Base-by-base conservation (phyloP, 1,140 invertebrate genomes). In the Papilio polyxenes region DNA sequence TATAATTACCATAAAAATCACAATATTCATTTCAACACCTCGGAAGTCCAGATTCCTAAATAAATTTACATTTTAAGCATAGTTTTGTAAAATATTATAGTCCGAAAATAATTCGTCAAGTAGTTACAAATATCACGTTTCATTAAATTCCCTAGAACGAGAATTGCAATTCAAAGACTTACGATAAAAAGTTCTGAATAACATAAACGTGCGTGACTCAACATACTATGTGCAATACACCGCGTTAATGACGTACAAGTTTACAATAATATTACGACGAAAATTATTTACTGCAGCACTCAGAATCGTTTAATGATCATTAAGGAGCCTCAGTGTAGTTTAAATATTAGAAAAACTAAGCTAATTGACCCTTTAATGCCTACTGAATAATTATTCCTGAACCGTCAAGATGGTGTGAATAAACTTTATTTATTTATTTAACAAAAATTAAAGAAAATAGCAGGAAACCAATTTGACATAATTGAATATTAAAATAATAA, bases 111-210 rank as follows among this genome's bases (percentile, higher is more conserved):
- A 59, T 9, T 56, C 4, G 8, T 59, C 8, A 20, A 59, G 17
- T 31, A 65, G 4, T 31, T 65, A 65, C 23, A 65, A 31, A 65
- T 23, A 72, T 37, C 13, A 72, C 65, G 31, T 72, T 72, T 37
- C 65, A 37, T 72, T 72, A 37, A 31, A 72, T 37, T 72, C 23
- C 13, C 4, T 37, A 17, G 31, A 72, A 59, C 56, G 56, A 59
- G n/a, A 1, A 59, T 59, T 59, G 56, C 56, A 59, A 72, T 72
- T 72, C 65, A 72, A 15, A 72, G 65, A 37, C 9, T 65, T 65
- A 59, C 62, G 62, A 65, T 65, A 65, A 65, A 65, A 65, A 65
- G 20, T 65, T 65, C 62, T 65, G 62, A 65, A 65, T 65, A 65
- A 65, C 62, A 65, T 23, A 65, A 65, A 65, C 62, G 62, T 65